Percentiles rank a stretch among this genome's conserved stretches.
Evolutionary conservation across 2,113 vertebrate species (phyloP).

Genomic region (Plecotus auritus): DNA sequence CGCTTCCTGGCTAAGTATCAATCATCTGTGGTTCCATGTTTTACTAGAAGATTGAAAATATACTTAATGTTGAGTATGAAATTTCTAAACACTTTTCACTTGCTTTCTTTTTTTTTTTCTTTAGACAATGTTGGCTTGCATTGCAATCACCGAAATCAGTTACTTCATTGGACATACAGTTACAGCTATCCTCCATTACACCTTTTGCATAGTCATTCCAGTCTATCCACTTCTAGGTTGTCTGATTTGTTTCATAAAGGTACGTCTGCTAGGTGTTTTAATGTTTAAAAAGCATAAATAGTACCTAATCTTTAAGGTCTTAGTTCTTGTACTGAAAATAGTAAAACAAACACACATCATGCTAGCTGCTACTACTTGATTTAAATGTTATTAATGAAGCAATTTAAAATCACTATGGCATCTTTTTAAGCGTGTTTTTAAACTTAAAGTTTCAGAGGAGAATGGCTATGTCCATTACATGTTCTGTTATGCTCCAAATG

Average conservation of each 20-base stretch:
- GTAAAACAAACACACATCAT: neutral
- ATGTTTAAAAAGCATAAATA: constrained; percentile 10
- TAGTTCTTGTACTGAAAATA: neutral
- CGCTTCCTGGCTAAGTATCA: neutral
- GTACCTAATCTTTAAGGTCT: neutral
- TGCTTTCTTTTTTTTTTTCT: neutral
- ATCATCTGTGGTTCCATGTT: neutral
- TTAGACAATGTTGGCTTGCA: constrained; percentile 80
- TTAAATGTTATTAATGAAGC: neutral
- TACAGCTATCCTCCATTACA: constrained; percentile 84
- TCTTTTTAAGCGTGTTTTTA: neutral
- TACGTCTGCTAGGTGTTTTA: constrained; percentile 64
- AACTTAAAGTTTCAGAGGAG: neutral
- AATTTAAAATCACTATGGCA: neutral
- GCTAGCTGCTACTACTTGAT: neutral
- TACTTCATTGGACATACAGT: constrained; percentile 83
- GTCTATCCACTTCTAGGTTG: constrained; percentile 95
- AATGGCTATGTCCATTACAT: neutral
- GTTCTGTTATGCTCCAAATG: neutral
- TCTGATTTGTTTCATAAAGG: constrained; percentile 94
- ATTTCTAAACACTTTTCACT: neutral
- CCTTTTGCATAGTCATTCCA: constrained; percentile 90
- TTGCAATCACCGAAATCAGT: constrained; percentile 81
- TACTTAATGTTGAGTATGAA: neutral
- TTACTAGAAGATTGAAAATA: neutral